These are phyloP conservation scores for Tachina grossa DNA, from an alignment of 2,888 invertebrate species.

Conservation along the genomic window DNA sequence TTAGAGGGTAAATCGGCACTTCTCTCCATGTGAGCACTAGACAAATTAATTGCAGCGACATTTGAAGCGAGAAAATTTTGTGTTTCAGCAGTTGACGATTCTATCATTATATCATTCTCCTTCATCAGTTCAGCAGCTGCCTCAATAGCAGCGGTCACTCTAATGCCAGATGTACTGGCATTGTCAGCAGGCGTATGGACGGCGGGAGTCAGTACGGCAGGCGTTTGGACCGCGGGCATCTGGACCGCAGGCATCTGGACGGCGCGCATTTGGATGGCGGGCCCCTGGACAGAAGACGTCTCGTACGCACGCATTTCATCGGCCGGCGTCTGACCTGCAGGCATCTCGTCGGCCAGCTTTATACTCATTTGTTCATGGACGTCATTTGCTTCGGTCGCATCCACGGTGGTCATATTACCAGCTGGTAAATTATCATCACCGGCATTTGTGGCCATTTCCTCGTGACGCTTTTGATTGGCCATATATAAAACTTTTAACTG, in stretches of 20 bases:
- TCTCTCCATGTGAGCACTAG: too few species aligned
- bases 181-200: neutral
- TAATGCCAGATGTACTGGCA: neutral
- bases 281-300: too few species aligned
- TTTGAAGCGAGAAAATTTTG: neutral
- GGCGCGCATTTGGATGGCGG: too few species aligned
- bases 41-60: neutral
- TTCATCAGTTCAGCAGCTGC: neutral
- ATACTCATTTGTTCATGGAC: too few species aligned
- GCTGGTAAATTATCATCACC: constrained; percentile 3
- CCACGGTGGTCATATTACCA: neutral
- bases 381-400: too few species aligned
- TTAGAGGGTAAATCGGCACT: neutral
- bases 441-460: neutral
- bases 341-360: neutral
- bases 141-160: neutral
- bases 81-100: neutral
- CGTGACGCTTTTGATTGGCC: neutral
- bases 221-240: neutral
- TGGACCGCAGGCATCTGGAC: neutral
- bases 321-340: neutral
- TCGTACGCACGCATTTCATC: too few species aligned
- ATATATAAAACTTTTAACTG: neutral
- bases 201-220: neutral
- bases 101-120: neutral